Base-by-base conservation (phyloP, 2,888 invertebrate species). In the Synergus itoensis region DNA sequence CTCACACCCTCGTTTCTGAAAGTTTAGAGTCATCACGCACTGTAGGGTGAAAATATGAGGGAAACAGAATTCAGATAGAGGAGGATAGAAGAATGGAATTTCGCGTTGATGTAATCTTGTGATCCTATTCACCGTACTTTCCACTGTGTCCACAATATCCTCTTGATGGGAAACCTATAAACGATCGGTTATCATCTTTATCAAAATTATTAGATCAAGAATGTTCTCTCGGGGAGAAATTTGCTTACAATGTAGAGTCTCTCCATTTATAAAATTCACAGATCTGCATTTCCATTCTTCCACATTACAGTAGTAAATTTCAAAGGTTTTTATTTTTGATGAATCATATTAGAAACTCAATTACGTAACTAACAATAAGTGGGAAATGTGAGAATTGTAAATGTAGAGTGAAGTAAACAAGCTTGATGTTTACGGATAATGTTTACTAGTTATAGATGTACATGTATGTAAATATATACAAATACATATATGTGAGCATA, bases 1-100 rank as follows among this genome's bases (percentile, higher is more conserved):
- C 45, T 16, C 41, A 43, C 77, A 53, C 75, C 73, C 79, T 43
- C 73, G 40, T 75, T 79, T 53, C 62, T n/a, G 36, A 53, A 73
- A 73, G 48, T 53, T 73, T 73, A 73, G 36, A 73, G 69, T 73
- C 69, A 73, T 73, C 69, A 73, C 28, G 69, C 36, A 28, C 16
- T 28, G 21, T 36, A n/a, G 48, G 53, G 28, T 53, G 45, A 36
- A 73, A 53, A 53, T 60, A 36, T 53, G 36, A 73, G 45, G 16
- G 16, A 73, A 28, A 36, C n/a, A 48, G 48, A 73, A 36, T 73
- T 9, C 8, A 73, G 16, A 48, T 36, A 53, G 16, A 45, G 1
- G 53, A 53, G 14, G 36, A 73, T 4, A 73, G 53, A 48, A 36
- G 36, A 28, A 36, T 36, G n/a, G 36, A 73, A 28, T 73, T 53